Evolutionary conservation across 2,113 vertebrate genomes (phyloP), one percentile per base, ranked within the genome.

Genomic region (Theropithecus gelada): DNA sequence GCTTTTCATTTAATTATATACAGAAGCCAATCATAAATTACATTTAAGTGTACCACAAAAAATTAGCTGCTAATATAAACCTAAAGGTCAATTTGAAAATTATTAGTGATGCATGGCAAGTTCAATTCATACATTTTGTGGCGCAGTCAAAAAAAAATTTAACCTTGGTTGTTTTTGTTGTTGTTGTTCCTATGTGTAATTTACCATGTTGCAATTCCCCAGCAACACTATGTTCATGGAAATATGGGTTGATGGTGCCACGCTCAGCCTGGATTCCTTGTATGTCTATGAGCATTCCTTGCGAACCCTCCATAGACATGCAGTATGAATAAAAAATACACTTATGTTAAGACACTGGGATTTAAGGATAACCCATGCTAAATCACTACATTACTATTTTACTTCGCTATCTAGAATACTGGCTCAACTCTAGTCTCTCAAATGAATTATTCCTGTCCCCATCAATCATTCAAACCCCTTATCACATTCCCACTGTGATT

Each of bases 61-160:
- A 75, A 48, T 40, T 75, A 70, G 38, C 64, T 92, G 32, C n/a
- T 66, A 59, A 50, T 38, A 11, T 91, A 68, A 93, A 78, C 9
- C 8, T 20, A 86, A 97, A 94, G 43, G 89, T 22, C 68, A 38
- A 52, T 88, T 76, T 95, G 45, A 95, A 96, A 85, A 32, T 75
- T 88, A 66, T 40, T 79, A 93, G 43, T 55, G 57, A 45, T 68
- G 20, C 16, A 61, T 70, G 45, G 43, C 13, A 57, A 76, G 55
- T 20, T 83, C 48, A 94, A 86, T 43, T 85, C 55, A 25, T 40
- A 9, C 85, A 8, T 86, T 55, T 14, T n/a, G 48, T 22, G 48
- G 38, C 38, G 81, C 23, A 64, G 38, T 86, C 4, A 64, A 55
- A 64, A 32, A 11, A 25, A 1, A 2, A n/a, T 70, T 70, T 38